Percentiles rank a stretch among this genome's conserved stretches.
These are phyloP conservation scores for Pampusana beccarii DNA, from an alignment of 2,113 vertebrate species.

Conservation along the genomic window DNA sequence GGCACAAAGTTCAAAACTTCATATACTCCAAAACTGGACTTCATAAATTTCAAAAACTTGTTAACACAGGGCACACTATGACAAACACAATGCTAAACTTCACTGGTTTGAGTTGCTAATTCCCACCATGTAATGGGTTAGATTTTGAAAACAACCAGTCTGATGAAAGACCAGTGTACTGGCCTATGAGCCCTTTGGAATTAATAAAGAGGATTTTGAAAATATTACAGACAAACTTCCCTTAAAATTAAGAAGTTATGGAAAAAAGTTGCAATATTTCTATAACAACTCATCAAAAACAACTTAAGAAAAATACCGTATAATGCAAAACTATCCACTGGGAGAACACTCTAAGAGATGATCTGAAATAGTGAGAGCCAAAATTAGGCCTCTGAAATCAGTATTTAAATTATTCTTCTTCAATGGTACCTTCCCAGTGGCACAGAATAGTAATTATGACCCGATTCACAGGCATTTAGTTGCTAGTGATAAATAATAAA, in stretches of 20 bases:
- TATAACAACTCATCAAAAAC: not conserved
- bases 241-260: not conserved
- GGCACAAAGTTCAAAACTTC: not conserved
- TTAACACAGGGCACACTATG: not conserved
- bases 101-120: not conserved
- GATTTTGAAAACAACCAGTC: not conserved
- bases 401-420: not conserved
- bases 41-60: not conserved
- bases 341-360: not conserved
- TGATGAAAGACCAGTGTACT: not conserved
- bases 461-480: not conserved
- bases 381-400: not conserved
- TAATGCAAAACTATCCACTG: not conserved
- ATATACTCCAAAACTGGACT: not conserved
- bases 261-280: not conserved
- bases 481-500: not conserved
- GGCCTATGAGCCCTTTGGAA: not conserved
- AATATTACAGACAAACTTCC: not conserved
- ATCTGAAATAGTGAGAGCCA: not conserved
- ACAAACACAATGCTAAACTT: not conserved
- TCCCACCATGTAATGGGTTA: not conserved
- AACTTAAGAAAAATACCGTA: not conserved
- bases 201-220: not conserved
- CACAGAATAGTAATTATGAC: not conserved
- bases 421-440: not conserved